Evolutionary conservation across 2,113 vertebrate genomes (phyloP).

Genomic region (Amia ocellicauda): DNA sequence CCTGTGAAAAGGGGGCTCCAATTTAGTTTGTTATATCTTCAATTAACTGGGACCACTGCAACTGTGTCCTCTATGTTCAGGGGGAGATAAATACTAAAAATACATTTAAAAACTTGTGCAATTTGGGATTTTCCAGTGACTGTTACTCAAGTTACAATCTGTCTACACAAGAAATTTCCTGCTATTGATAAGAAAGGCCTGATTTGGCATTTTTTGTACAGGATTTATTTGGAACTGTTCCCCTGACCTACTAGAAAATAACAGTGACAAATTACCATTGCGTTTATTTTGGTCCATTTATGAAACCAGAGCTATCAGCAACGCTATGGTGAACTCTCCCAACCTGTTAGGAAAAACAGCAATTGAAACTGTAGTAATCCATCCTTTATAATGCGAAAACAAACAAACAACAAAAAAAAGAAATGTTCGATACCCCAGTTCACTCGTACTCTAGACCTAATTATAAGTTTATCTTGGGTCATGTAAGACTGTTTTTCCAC

Average conservation of each 20-base stretch:
- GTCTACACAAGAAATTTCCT: slow-evolving; percentile 27
- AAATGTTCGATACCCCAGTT: slow-evolving; percentile 13
- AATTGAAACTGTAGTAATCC: too few species aligned
- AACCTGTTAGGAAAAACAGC: neutral
- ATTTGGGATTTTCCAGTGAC: too few species aligned
- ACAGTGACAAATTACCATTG: slow-evolving; percentile 32
- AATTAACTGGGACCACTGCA: too few species aligned
- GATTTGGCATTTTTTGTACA: slow-evolving; percentile 30
- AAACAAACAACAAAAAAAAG: too few species aligned
- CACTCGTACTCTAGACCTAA: too few species aligned
- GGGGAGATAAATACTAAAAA: too few species aligned
- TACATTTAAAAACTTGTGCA: too few species aligned
- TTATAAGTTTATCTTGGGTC: too few species aligned
- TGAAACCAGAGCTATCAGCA: slow-evolving; percentile 40
- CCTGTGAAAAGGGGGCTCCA: neutral
- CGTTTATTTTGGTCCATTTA: slow-evolving; percentile 70
- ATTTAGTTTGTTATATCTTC: too few species aligned
- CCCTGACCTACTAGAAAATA: slow-evolving; percentile 22
- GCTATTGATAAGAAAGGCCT: slow-evolving; percentile 37
- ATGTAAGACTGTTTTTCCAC: too few species aligned
- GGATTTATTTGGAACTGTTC: slow-evolving; percentile 21
- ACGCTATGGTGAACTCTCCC: neutral
- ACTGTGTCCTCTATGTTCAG: too few species aligned
- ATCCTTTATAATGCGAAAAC: too few species aligned
- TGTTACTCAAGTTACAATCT: slow-evolving; percentile 13